Conservation (phyloP, 2,113 vertebrate species). For the Heterochromis multidens region DNA sequence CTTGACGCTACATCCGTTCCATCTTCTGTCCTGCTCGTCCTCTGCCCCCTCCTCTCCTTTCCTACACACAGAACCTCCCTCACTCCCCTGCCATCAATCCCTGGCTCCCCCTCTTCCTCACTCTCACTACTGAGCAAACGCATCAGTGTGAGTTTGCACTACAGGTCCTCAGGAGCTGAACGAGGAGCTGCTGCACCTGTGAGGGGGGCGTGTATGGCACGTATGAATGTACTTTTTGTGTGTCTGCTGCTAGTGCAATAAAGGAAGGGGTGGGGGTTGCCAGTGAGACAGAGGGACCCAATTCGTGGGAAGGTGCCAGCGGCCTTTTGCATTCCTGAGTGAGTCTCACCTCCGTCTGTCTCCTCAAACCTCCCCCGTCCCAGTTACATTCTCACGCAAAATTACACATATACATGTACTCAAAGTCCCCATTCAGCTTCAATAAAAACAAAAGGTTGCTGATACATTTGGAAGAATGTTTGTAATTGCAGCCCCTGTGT, state of each 20-base stretch:
- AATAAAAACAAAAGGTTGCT: constrained; percentile 2
- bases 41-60: not conserved
- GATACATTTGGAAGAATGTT: not conserved
- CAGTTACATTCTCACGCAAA: not conserved
- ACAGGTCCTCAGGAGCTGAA: constrained; percentile 30
- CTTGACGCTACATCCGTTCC: constrained; percentile 22
- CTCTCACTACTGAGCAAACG: constrained; percentile 33
- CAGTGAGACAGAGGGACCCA: not conserved
- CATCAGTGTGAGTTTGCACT: constrained; percentile 40
- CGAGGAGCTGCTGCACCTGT: not conserved
- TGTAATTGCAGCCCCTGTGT: constrained; percentile 27
- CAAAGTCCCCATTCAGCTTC: not conserved
- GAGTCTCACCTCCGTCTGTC: constrained; percentile 17
- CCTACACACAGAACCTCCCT: not conserved
- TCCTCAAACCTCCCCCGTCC: not conserved
- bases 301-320: constrained; percentile 5
- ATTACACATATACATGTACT: not conserved
- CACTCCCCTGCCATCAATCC: not conserved
- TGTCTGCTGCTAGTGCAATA: not conserved
- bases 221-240: not conserved
- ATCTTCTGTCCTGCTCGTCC: constrained; percentile 6
- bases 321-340: constrained; percentile 13
- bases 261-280: not conserved
- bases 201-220: not conserved
- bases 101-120: not conserved